Base-by-base conservation (phyloP, 2,888 invertebrate genomes). In the Lasioglossum malachurum region DNA sequence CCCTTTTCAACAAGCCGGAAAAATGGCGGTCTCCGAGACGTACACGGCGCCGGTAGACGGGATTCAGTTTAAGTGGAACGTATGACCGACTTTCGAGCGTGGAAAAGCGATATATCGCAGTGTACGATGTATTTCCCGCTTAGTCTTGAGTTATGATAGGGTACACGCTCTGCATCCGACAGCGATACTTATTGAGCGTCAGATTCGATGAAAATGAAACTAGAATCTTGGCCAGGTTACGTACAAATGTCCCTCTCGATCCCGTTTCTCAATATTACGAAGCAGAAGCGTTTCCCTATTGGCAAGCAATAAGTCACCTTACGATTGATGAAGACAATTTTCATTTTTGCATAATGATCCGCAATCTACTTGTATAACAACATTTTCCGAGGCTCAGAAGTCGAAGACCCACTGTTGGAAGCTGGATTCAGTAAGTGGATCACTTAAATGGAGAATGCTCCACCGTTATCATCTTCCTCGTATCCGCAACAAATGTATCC, bases 81-180 rank as follows among this genome's bases (percentile, higher is more conserved):
- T 76, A 71, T 64, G 83, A 75, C 76, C 83, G 80, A 80, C 72
- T 80, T 83, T 80, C 83, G 49, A 38, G 60, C 67, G 67, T 31
- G 78, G 73, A 76, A 80, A 83, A 76, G 72, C 76, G 80, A 83
- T 83, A 80, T 80, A 83, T 80, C 73, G 80, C 27, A 49, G 49
- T 60, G 83, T 74, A 76, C 64, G 64, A 83, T 80, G 44, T 76
- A 57, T 73, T 80, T 80, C 82, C 46, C 74, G 44, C 27, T 46
- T 44, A 69, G 23, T 57, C 76, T 44, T 77, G 81, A 75, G 19
- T 46, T 75, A 75, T 38, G 75, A 27, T 69, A 35, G 10, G 38
- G 67, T 23, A 19, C 67, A 8, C 67, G 67, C 64, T 64, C 64
- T 64, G 64, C 31, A 64, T 64, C 31, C 64, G 64, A 64, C 64